Conservation (phyloP, 2,888 invertebrate species). For the Trichogramma evanescens region DNA sequence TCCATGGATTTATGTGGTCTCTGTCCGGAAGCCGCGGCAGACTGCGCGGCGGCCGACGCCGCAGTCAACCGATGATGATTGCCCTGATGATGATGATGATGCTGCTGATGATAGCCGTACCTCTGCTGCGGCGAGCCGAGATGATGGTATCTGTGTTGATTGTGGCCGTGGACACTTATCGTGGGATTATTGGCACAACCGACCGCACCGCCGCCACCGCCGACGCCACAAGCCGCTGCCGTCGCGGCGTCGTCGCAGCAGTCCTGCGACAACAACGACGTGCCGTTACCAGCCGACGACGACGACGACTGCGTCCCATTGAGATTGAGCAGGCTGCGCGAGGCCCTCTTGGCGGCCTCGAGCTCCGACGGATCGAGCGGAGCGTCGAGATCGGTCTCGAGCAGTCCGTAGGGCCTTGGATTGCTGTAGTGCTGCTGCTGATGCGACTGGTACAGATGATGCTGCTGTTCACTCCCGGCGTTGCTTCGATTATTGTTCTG, state of each 20-base stretch:
- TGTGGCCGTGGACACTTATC: no score
- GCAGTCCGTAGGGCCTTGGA: slow-evolving; percentile 68
- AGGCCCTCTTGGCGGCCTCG: slow-evolving; percentile 51
- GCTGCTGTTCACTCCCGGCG: slow-evolving; percentile 5
- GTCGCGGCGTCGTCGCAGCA: slow-evolving; percentile 41
- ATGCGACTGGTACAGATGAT: neutral
- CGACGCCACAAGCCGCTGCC: slow-evolving; percentile 17
- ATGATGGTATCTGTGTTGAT: slow-evolving; percentile 35
- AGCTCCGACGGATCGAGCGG: slow-evolving; percentile 35
- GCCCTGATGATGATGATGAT: neutral
- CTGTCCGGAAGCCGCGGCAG: slow-evolving; percentile 24
- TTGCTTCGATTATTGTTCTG: slow-evolving; percentile 18
- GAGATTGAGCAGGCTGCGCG: slow-evolving; percentile 60
- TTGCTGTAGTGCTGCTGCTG: slow-evolving; percentile 37
- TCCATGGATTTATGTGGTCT: slow-evolving; percentile 87
- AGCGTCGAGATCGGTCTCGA: slow-evolving; percentile 84
- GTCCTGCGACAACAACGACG: slow-evolving; percentile 43
- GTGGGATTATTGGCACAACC: no score
- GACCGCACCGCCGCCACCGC: no score
- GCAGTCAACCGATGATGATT: slow-evolving; percentile 27
- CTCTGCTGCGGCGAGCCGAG: slow-evolving; percentile 6
- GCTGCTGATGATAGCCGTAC: slow-evolving; percentile 51
- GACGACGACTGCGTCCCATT: slow-evolving; percentile 41
- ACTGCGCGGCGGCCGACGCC: slow-evolving; percentile 17
- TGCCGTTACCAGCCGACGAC: slow-evolving; percentile 44